Conservation (phyloP, 2,888 invertebrate species). For the Eumerus sabulonum region DNA sequence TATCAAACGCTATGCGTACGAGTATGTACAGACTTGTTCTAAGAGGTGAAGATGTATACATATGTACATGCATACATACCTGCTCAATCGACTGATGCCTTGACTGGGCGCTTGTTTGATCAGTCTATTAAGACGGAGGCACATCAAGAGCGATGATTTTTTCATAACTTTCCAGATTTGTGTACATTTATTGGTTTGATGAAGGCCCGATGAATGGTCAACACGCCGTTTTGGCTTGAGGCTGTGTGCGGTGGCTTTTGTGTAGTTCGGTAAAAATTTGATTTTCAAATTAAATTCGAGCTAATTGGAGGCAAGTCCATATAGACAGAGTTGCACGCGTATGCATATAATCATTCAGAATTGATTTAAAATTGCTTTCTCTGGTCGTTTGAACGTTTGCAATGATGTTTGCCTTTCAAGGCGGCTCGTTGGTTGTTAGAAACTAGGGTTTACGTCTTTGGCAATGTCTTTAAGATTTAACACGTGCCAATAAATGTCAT, state of each 20-base stretch:
- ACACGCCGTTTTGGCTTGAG: not conserved
- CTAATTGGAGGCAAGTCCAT: constrained; percentile 21
- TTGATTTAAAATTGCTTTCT: constrained; percentile 53
- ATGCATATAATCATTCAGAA: constrained; percentile 12
- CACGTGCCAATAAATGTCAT: no score
- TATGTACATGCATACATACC: no score
- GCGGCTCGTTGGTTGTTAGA: constrained; percentile 49
- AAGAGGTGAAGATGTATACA: no score
- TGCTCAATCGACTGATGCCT: constrained; percentile 1
- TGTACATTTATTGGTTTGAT: constrained; percentile 26
- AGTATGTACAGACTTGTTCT: no score
- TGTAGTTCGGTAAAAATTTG: constrained; percentile 62
- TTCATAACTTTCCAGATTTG: constrained; percentile 12
- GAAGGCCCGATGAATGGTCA: constrained; percentile 27
- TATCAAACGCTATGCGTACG: constrained; percentile 44
- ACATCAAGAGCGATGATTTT: constrained; percentile 21
- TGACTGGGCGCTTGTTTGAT: constrained; percentile 55
- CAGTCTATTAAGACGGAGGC: constrained; percentile 54
- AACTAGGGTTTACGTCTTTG: no score
- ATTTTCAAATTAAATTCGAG: constrained; percentile 29
- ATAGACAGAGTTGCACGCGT: no score
- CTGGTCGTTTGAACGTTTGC: constrained; percentile 41
- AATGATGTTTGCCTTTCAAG: constrained; percentile 57
- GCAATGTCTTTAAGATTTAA: no score
- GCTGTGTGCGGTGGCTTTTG: constrained; percentile 44